phyloP scores from a whole-genome alignment of 2,888 invertebrate species.

The Carabus problematicus region DNA sequence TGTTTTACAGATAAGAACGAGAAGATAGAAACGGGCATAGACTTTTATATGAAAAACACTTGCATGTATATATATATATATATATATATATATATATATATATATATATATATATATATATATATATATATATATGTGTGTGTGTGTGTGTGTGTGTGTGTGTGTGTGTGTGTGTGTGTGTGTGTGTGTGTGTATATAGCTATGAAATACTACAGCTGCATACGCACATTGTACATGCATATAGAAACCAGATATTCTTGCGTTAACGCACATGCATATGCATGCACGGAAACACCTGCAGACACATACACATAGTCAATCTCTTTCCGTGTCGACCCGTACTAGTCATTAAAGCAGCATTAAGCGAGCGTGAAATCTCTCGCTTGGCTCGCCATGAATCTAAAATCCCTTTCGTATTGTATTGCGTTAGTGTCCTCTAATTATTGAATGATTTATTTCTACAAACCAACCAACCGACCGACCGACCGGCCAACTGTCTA shows the following conservation, averaged over 20 bases:
- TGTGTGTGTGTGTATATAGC: too few species aligned
- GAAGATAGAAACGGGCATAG: conserved; percentile 32
- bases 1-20: conserved; percentile 35
- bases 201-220: not conserved
- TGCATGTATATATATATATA: conserved; percentile 14
- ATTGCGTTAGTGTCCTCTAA: conserved; percentile 37
- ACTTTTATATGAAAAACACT: conserved; percentile 37
- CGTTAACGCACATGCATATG: conserved; percentile 5
- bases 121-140: too few species aligned
- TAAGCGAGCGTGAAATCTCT: conserved; percentile 35
- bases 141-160: too few species aligned
- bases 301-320: conserved; percentile 7
- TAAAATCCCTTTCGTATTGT: conserved; percentile 34
- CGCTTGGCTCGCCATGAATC: conserved; percentile 30
- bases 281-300: conserved; percentile 9
- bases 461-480: conserved; percentile 18
- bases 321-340: conserved; percentile 19
- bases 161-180: too few species aligned
- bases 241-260: not conserved
- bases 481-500: conserved; percentile 20
- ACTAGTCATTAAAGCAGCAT: conserved; percentile 28
- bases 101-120: too few species aligned
- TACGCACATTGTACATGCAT: too few species aligned
- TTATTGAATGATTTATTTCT: conserved; percentile 39
- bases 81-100: too few species aligned